These are phyloP conservation scores for Zonitis immaculata DNA, from an alignment of 2,888 invertebrate species.

Conservation along the genomic window DNA sequence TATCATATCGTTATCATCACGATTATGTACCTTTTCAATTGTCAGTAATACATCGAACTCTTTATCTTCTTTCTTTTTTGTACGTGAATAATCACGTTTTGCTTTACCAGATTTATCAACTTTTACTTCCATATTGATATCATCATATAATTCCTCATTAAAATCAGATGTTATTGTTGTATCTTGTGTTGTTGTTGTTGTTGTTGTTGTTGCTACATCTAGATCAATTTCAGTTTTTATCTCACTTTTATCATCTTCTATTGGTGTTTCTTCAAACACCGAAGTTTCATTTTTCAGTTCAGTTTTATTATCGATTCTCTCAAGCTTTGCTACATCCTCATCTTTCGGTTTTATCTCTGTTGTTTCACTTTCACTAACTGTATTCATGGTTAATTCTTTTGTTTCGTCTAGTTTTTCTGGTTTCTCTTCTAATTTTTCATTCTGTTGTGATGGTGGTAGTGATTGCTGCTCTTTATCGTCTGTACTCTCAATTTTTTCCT, in stretches of 20 bases:
- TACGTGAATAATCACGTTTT: conserved; percentile 59
- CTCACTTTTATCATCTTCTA: conserved; percentile 11
- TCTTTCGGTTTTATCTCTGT: conserved; percentile 28
- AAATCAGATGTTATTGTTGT: conserved; percentile 31
- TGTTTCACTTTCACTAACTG: conserved; percentile 6
- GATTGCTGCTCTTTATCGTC: not conserved
- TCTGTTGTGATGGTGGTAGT: no score
- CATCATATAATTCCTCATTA: conserved; percentile 48
- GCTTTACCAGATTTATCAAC: conserved; percentile 60
- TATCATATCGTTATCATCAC: conserved; percentile 38
- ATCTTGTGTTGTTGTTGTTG: conserved; percentile 25
- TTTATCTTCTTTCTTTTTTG: conserved; percentile 50
- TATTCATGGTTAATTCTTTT: conserved; percentile 4
- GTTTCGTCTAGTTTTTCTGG: conserved; percentile 2
- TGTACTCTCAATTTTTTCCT: not conserved
- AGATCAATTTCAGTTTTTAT: conserved; percentile 24
- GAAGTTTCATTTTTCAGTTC: conserved; percentile 22
- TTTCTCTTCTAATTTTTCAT: not conserved
- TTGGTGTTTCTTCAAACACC: conserved; percentile 11
- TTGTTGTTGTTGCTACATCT: conserved; percentile 28
- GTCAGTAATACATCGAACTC: conserved; percentile 46
- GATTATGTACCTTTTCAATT: conserved; percentile 43
- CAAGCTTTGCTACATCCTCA: conserved; percentile 32
- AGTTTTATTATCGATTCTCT: conserved; percentile 26
- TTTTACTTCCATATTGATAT: conserved; percentile 59